Conservation (phyloP, 2,113 vertebrate species). For the Gasterosteus nipponicus region DNA sequence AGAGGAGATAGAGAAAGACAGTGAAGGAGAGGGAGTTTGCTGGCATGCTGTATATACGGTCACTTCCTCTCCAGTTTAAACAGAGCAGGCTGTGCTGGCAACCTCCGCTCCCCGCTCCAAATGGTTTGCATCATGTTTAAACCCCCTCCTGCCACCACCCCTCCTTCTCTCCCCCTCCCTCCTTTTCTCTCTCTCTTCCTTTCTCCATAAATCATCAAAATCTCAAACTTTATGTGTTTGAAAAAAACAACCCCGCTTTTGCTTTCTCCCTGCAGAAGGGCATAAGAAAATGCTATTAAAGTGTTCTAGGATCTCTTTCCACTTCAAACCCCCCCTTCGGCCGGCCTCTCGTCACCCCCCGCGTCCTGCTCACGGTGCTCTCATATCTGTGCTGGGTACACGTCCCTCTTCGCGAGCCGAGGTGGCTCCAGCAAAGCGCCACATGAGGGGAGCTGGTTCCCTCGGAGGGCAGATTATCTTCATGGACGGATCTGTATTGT, state of each 20-base stretch:
- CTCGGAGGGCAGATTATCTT: slow-evolving; percentile 47
- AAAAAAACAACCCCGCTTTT: slow-evolving; percentile 61
- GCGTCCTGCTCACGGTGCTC: slow-evolving; percentile 59
- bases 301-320: slow-evolving; percentile 71
- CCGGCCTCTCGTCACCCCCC: slow-evolving; percentile 53
- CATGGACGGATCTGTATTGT: slow-evolving; percentile 8
- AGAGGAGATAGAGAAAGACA: slow-evolving; percentile 63
- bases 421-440: slow-evolving; percentile 55
- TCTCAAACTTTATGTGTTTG: slow-evolving; percentile 82
- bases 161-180: slow-evolving; percentile 55
- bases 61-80: slow-evolving; percentile 99
- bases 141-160: slow-evolving; percentile 85
- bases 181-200: slow-evolving; percentile 72
- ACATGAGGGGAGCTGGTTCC: slow-evolving; percentile 45
- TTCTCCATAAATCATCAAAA: slow-evolving; percentile 86
- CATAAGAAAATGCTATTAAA: slow-evolving; percentile 79
- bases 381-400: slow-evolving; percentile 58
- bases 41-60: slow-evolving; percentile 99
- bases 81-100: slow-evolving; percentile 99
- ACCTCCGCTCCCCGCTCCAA: slow-evolving; percentile 92
- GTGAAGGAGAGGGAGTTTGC: slow-evolving; percentile 83
- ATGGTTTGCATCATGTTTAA: slow-evolving; percentile 99
- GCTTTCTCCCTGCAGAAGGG: slow-evolving; percentile 67
- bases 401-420: slow-evolving; percentile 44
- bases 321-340: slow-evolving; percentile 54